Evolutionary conservation across 2,888 invertebrate genomes (phyloP).

Genomic region (Eumacrocentrus americanus): DNA sequence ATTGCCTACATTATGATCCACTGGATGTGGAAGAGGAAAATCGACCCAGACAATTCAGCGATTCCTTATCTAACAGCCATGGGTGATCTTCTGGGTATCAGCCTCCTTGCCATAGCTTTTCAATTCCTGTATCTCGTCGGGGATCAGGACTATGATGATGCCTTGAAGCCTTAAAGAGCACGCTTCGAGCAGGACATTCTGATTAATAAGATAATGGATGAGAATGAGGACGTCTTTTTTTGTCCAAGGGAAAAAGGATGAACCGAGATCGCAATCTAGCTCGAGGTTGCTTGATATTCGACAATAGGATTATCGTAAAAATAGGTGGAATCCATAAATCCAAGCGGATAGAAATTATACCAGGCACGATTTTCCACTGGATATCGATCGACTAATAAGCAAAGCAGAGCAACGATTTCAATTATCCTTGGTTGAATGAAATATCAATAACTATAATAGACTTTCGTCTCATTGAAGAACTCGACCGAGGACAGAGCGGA

Average conservation of each 20-base stretch:
- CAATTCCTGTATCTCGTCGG: conserved; percentile 69
- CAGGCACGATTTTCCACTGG: conserved; percentile 13
- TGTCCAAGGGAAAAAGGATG: neutral
- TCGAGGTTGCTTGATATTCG: neutral
- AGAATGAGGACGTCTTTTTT: neutral
- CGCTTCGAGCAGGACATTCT: too few species aligned
- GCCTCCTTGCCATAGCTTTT: conserved; percentile 69
- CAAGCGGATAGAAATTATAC: too few species aligned
- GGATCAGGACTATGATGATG: conserved; percentile 63
- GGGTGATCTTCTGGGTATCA: conserved; percentile 79
- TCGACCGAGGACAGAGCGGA: too few species aligned
- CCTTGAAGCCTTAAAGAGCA: conserved; percentile 42
- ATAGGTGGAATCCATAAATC: too few species aligned
- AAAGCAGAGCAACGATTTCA: neutral
- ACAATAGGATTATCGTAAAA: conserved; percentile 4
- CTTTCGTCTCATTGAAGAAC: too few species aligned
- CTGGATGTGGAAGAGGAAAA: conserved; percentile 68
- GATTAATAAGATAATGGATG: neutral
- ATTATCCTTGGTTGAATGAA: too few species aligned
- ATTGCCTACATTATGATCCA: conserved; percentile 70
- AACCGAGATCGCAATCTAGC: neutral
- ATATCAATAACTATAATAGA: too few species aligned
- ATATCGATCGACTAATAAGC: conserved; percentile 9
- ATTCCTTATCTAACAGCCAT: conserved; percentile 80
- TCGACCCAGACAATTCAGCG: conserved; percentile 79